A percentile compares a stretch with the other conserved stretches of the same genome.
These are phyloP conservation scores for Paedocypris micromegethes DNA, from an alignment of 2,797 vertebrate genomes.

Conservation along the genomic window DNA sequence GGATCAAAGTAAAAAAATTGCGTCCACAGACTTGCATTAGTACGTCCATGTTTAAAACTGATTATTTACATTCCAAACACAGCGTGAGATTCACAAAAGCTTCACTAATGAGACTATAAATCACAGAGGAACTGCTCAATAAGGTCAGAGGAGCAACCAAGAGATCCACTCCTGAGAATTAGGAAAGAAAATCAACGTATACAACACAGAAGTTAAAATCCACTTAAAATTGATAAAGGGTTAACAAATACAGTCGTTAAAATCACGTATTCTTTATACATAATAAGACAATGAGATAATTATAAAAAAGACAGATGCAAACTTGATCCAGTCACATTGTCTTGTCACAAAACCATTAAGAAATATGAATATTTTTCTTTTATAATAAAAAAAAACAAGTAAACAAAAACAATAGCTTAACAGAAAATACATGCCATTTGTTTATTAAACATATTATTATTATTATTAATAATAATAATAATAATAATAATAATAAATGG, in stretches of 20 bases:
- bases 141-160: neutral
- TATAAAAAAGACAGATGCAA: neutral
- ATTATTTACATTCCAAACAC: conserved; percentile 4
- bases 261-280: too few relatives aligned
- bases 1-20: too few relatives aligned
- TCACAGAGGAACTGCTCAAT: conserved; percentile 10
- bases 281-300: too few relatives aligned
- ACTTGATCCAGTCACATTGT: neutral
- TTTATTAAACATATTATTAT: neutral
- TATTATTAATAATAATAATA: too few relatives aligned
- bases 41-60: neutral
- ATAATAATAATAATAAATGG: too few relatives aligned
- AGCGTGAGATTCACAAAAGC: too few relatives aligned
- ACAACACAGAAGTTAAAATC: too few relatives aligned
- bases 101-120: conserved; percentile 12
- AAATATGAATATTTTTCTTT: neutral
- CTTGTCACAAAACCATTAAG: neutral
- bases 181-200: too few relatives aligned
- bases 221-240: too few relatives aligned
- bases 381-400: neutral
- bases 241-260: too few relatives aligned
- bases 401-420: neutral
- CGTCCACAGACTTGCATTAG: neutral
- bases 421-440: conserved; percentile 2
- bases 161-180: too few relatives aligned